phyloP scores from a whole-genome alignment of 2,888 invertebrate genomes.

The Aporophyla nigra region DNA sequence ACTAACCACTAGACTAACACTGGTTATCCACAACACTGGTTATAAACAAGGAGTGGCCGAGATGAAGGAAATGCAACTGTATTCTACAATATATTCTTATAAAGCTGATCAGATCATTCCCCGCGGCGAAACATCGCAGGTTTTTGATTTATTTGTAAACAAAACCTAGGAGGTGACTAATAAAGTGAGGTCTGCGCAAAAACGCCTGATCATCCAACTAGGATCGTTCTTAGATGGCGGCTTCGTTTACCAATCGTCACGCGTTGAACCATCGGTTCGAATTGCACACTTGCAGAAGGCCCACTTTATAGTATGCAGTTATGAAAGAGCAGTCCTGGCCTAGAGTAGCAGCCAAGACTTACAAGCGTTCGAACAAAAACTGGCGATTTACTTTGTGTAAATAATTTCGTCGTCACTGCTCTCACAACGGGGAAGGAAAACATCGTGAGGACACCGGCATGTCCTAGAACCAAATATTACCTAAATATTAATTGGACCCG shows the following conservation, averaged over 20 bases:
- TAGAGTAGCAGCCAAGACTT: no score
- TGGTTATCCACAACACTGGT: no score
- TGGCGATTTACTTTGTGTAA: no score
- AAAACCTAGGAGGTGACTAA: constrained; percentile 60
- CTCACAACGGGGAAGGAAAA: no score
- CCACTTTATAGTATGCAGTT: constrained; percentile 18
- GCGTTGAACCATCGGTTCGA: constrained; percentile 51
- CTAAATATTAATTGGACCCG: no score
- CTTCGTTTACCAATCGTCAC: constrained; percentile 73
- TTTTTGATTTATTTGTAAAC: constrained; percentile 66
- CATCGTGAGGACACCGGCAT: no score
- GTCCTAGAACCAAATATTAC: no score
- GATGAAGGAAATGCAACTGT: background rate
- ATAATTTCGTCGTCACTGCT: no score
- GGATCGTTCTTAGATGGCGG: constrained; percentile 56
- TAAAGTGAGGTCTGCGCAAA: constrained; percentile 49
- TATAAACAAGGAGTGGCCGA: background rate
- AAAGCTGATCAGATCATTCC: constrained; percentile 15
- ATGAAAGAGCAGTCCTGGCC: no score
- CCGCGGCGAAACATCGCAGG: background rate
- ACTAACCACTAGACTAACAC: no score
- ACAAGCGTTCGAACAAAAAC: no score
- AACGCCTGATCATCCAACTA: constrained; percentile 56
- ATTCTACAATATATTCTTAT: constrained; percentile 17
- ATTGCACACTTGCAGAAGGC: constrained; percentile 36